Evolutionary conservation across 2,113 vertebrate species (phyloP).

Genomic region (Miniopterus natalensis): DNA sequence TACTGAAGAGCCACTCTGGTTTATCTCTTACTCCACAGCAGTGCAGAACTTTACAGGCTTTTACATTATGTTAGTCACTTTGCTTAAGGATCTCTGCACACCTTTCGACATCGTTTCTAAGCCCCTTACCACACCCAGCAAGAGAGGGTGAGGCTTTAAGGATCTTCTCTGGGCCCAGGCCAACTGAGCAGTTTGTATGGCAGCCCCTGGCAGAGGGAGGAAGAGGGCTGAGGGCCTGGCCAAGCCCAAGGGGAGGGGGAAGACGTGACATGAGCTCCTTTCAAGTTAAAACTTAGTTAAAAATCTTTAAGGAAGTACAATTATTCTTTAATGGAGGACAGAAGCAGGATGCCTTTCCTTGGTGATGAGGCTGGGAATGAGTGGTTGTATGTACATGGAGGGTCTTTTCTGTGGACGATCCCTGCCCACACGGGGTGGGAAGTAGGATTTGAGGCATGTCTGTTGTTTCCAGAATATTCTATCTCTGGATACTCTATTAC

Average conservation of each 20-base stretch:
- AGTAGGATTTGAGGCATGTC: not conserved
- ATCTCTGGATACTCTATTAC: not conserved
- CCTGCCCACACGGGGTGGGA: rapidly evolving
- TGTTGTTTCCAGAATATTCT: not conserved
- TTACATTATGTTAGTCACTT: not conserved
- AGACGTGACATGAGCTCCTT: not conserved
- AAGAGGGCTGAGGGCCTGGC: not conserved
- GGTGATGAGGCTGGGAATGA: not conserved
- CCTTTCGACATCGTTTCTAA: not conserved
- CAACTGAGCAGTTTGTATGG: not conserved
- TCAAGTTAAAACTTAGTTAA: not conserved
- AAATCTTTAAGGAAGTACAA: not conserved
- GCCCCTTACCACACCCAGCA: not conserved
- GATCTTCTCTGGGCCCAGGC: not conserved
- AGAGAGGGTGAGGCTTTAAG: not conserved
- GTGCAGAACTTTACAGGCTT: not conserved
- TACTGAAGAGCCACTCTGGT: not conserved
- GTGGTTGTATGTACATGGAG: not conserved
- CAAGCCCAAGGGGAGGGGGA: not conserved
- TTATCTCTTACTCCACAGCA: not conserved
- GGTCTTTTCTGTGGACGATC: not conserved
- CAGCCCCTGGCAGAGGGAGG: not conserved
- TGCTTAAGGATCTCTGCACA: not conserved
- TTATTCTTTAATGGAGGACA: not conserved
- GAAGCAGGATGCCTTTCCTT: not conserved